Evolutionary conservation across 2,888 invertebrate species (phyloP).

Genomic region (Dryococelus australis): DNA sequence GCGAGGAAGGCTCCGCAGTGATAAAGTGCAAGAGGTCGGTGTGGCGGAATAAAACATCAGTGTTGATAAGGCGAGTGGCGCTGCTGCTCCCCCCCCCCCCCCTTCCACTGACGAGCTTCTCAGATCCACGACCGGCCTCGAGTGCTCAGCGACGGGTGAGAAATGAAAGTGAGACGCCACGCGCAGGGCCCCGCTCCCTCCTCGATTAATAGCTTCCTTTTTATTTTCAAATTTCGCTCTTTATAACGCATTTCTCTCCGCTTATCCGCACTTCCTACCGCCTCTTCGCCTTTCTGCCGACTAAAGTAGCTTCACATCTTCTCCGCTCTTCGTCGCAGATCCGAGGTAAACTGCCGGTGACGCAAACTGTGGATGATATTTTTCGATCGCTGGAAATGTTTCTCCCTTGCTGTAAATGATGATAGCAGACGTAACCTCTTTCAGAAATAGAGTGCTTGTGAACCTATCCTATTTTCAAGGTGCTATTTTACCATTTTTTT

Average conservation of each 20-base stretch:
- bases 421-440: not conserved
- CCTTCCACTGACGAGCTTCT: not conserved
- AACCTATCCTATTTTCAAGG: not conserved
- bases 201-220: constrained; percentile 21
- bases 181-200: not conserved
- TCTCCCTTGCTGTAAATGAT: not conserved
- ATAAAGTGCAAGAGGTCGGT: not conserved
- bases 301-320: not conserved
- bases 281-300: not conserved
- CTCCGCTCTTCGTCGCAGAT: not conserved
- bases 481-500: no score
- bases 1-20: not conserved
- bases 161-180: not conserved
- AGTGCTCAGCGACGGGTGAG: not conserved
- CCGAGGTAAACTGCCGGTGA: not conserved
- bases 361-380: constrained; percentile 10
- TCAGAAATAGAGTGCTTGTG: not conserved
- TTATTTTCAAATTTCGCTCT: not conserved
- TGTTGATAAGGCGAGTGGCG: not conserved
- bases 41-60: not conserved
- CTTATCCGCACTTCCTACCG: not conserved
- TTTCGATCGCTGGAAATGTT: not conserved
- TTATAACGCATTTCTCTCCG: not conserved
- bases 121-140: not conserved
- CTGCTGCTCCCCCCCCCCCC: not conserved